These are phyloP conservation scores for Forficula auricularia DNA, from an alignment of 1,140 invertebrate genomes.

Conservation along the genomic window DNA sequence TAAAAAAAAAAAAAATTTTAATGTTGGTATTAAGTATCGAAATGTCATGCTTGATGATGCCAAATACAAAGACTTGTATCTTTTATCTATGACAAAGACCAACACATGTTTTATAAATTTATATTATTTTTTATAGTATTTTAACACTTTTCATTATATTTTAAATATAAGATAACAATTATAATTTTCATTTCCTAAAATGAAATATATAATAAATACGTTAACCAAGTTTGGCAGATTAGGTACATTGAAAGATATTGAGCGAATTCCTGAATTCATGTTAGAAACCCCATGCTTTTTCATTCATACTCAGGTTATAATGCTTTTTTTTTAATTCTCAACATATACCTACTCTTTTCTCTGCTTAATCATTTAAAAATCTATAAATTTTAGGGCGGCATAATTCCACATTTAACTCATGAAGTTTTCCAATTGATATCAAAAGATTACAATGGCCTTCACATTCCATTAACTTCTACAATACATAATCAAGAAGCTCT, in stretches of 20 bases:
- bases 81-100: no score
- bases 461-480: constrained; percentile 36
- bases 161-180: no score
- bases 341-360: neutral
- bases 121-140: no score
- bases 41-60: no score
- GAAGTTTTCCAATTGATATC: constrained; percentile 42
- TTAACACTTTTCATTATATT: no score
- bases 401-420: constrained; percentile 42
- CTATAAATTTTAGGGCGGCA: constrained; percentile 30
- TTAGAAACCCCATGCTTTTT: neutral
- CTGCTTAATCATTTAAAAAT: constrained; percentile 5
- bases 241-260: neutral
- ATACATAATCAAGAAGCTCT: constrained; percentile 33
- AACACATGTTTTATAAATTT: no score
- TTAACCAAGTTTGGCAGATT: neutral
- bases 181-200: no score
- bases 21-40: no score
- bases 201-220: no score
- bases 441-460: constrained; percentile 30
- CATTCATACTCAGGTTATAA: neutral
- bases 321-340: neutral
- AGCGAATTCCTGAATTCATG: neutral
- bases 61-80: no score
- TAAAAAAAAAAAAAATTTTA: no score